Evolutionary conservation across 2,113 vertebrate species (phyloP), one percentile per base, ranked within the genome.

Genomic region (Ploceus nigricollis): DNA sequence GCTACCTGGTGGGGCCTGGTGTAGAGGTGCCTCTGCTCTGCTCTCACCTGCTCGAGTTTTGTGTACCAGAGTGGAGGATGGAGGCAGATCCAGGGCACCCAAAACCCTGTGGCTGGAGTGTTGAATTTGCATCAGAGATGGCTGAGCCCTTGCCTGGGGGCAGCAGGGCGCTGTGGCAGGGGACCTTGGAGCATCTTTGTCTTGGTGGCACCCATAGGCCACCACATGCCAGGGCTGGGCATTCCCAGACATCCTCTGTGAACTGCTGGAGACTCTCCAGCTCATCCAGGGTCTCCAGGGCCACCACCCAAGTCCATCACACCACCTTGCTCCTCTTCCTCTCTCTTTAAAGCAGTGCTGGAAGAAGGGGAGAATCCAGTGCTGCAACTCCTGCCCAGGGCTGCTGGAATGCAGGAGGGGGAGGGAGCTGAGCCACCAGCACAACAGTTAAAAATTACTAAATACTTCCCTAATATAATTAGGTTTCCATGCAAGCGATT

Each of bases 381-480:
- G 0, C 66, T 79, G 56, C 82, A 37, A 2, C 61, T 93, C 70
- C 57, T 93, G 35, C 81, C 44, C 20, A 7, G 71, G 0, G 47
- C 95, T 87, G 53, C 64, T 90, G 94, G 91, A 82, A 82, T 60
- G 90, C 27, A 6, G 76, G 87, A 91, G 63, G n/a, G 56, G 90
- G 82, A 82, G 94, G 88, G 76, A 73, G 82, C 64, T 0, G 2
- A 78, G 72, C 76, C 72, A 82, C 60, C 51, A 78, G 79, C 92
- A 64, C 58, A 96, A 75, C 48, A 81, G 92, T 92, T 96, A 93
- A 93, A 97, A 96, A 92, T 94, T 88, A 81, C 92, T 92, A 37
- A 93, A 68, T 93, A 45, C 82, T 96, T 91, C 87, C 88, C 88
- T 83, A 56, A 86, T 89, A 75, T 50, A 90, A 93, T 90, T 90